Evolutionary conservation across 2,797 vertebrate species (phyloP), one percentile per base, ranked within the genome.

Genomic region (Novumbra hubbsi): DNA sequence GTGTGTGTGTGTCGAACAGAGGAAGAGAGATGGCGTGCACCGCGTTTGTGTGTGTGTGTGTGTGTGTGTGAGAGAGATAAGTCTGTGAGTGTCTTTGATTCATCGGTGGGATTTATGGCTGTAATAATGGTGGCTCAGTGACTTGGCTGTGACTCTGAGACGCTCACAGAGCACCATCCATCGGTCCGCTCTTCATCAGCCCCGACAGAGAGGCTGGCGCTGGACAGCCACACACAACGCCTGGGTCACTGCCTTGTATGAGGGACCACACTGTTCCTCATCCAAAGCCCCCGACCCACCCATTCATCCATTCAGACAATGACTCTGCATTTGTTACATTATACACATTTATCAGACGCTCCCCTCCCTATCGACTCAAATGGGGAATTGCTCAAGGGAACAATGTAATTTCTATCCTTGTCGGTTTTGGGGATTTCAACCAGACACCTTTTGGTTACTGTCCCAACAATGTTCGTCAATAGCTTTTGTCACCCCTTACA

Each of bases 111-210:
- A 93, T 93, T 93, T 92, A 93, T 93, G 84, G 84, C 57, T 75
- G 85, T 90, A 92, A 92, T 93, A 93, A 92, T 90, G 86, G 85
- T 85, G 88, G 85, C 88, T 90, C 86, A 79, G 87, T 86, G 87
- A 81, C 85, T 80, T 84, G 86, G 85, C 78, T 83, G 88, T 85
- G 85, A 91, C 85, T 84, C 87, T 78, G 87, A 89, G 80, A 83
- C 88, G 89, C 89, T 90, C 86, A 82, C 88, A 78, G 88, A 88
- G 90, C 64, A 57, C 70, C 77, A 73, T 77, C 77, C 73, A 85
- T 90, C 87, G 80, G 41, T 84, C 50, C 70, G 72, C 84, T 82
- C 86, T 83, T 90, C 87, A 90, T 88, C 79, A 86, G 87, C 90
- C 79, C 83, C 70, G 55, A 45, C 68, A 50, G 34, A n/a, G 34